Evolutionary conservation across 1,140 invertebrate genomes (phyloP), one percentile per base, ranked within the genome.

Genomic region (Drosophila asahinai): DNA sequence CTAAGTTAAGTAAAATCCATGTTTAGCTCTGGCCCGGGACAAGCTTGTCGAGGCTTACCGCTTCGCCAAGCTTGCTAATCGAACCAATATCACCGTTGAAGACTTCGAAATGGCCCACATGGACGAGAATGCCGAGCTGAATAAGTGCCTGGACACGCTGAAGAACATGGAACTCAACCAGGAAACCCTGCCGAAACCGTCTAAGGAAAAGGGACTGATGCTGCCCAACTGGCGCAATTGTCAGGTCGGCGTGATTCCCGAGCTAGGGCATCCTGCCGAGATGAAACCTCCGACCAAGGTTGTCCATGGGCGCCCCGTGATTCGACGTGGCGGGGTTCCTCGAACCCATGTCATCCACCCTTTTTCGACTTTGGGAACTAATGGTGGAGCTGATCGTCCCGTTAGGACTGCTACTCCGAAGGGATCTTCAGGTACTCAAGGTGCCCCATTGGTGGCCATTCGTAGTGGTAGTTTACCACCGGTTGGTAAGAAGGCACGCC

Each of bases 151-250:
- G 22, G 22, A 25, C 3, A 25, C 22, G 22, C 22, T 25, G 22
- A 25, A 25, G 22, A 25, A 25, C 42, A 36, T 19, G 15, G 17
- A 27, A 7, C 27, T 64, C 4, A 2, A 2, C 19, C 62, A 65
- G 17, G 15, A 64, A 38, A 4, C 9, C 5, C 27, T 52, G 5
- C 27, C 66, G 27, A 11, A 9, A 19, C 66, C 66, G 38, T 6
- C 7, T 22, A 11, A 11, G n/a, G 40, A 17, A 22, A 38, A 49
- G 0, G 48, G 62, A 8, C 62, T 70, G 3, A 8, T 52, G 27
- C 48, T 70, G 62, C 67, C 67, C 48, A 45, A 49, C n/a, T 47
- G 40, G 48, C 63, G 67, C 14, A 51, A 70, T n/a, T 70, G 67
- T 27, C 63, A 67, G 40, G 38, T 45, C 38, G 66, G 66, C 2